These are phyloP conservation scores for Noctilio leporinus DNA, from an alignment of 2,113 vertebrate species.

Conservation along the genomic window DNA sequence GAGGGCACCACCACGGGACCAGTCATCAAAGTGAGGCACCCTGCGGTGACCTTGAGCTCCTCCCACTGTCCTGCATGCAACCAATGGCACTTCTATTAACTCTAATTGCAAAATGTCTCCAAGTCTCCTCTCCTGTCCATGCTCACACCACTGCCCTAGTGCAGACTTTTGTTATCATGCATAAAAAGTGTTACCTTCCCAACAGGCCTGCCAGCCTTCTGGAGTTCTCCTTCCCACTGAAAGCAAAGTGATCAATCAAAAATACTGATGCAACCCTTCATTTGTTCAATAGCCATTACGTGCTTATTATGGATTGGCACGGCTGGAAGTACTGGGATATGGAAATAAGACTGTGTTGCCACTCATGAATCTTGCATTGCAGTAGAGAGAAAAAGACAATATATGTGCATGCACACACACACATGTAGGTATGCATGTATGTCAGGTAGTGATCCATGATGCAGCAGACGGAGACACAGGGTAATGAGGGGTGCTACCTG, in stretches of 20 bases:
- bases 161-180: not conserved
- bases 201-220: not conserved
- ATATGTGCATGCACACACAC: rapidly evolving
- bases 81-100: not conserved
- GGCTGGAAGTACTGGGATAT: not conserved
- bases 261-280: not conserved
- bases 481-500: not conserved
- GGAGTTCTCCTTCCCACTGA: not conserved
- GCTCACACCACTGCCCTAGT: not conserved
- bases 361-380: not conserved
- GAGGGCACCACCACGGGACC: not conserved
- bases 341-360: not conserved
- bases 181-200: not conserved
- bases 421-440: rapidly evolving
- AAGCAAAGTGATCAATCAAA: not conserved
- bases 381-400: not conserved
- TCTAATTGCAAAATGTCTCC: not conserved
- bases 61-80: not conserved
- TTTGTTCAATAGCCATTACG: not conserved
- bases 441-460: not conserved
- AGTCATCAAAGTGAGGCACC: not conserved
- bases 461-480: not conserved
- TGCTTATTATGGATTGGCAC: not conserved
- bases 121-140: not conserved
- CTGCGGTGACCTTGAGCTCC: not conserved